Conservation (phyloP, 2,888 invertebrate species). For the Drosophila hawaiiensis region DNA sequence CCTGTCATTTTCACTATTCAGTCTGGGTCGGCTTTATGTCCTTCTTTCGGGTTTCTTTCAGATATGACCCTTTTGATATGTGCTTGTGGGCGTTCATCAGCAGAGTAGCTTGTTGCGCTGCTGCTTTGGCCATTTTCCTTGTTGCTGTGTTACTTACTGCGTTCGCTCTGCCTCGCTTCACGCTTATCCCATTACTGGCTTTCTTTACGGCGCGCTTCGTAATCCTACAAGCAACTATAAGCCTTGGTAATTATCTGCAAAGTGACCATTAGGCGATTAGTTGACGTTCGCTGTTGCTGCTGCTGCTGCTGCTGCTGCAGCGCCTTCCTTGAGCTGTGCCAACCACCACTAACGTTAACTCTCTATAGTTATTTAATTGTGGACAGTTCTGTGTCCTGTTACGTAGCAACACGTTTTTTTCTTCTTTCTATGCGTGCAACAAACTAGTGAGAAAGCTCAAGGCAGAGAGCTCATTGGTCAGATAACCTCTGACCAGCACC, state of each 20-base stretch:
- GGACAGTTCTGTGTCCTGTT: conserved; percentile 14
- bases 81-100: conserved; percentile 33
- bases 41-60: conserved; percentile 28
- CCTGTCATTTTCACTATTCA: conserved; percentile 40
- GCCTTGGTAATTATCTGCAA: conserved; percentile 84
- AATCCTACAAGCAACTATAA: conserved; percentile 81
- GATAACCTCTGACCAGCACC: not conserved
- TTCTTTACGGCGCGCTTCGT: conserved; percentile 60
- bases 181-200: conserved; percentile 32
- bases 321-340: conserved; percentile 21
- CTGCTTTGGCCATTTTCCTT: not conserved
- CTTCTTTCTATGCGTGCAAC: conserved; percentile 4
- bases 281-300: conserved; percentile 52
- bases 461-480: not conserved
- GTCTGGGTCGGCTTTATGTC: conserved; percentile 37
- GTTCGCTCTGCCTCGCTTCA: conserved; percentile 21
- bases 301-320: conserved; percentile 17
- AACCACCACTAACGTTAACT: not conserved
- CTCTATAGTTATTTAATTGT: conserved; percentile 3
- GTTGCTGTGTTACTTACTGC: conserved; percentile 11
- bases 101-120: conserved; percentile 64
- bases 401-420: conserved; percentile 12
- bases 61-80: conserved; percentile 71
- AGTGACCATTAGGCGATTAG: conserved; percentile 84
- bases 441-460: conserved; percentile 2